Percentiles rank a stretch among this genome's conserved stretches.
These are phyloP conservation scores for Corella eumyota DNA, from an alignment of 23 tunicate genomes.

Conservation along the genomic window DNA sequence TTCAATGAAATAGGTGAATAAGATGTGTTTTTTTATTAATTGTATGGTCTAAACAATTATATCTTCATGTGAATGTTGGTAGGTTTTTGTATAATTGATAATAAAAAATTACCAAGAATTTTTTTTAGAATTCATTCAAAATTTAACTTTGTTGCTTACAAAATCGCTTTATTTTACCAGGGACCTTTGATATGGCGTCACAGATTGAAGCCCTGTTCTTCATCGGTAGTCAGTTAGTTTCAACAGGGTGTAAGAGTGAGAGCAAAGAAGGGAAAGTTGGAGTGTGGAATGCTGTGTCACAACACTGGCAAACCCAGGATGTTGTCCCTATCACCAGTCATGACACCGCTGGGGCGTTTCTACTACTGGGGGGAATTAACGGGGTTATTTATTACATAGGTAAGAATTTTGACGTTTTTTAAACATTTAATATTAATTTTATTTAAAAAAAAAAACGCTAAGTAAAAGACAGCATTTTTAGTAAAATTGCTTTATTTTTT, in stretches of 20 bases:
- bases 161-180: neutral
- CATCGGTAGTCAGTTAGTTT: constrained; percentile 88
- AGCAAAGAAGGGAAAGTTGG: constrained; percentile 73
- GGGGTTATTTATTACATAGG: constrained; percentile 85
- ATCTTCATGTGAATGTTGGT: no score
- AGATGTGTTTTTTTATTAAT: no score
- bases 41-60: no score
- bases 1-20: constrained; percentile 74
- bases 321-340: constrained; percentile 72
- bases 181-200: constrained; percentile 63
- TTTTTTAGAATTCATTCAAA: no score
- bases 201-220: constrained; percentile 64
- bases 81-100: no score
- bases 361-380: constrained; percentile 77
- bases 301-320: constrained; percentile 94
- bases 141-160: neutral
- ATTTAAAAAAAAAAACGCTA: no score
- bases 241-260: constrained; percentile 25
- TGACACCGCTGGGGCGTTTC: constrained; percentile 82
- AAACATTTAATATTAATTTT: neutral
- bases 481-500: neutral
- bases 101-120: neutral
- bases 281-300: constrained; percentile 96
- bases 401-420: constrained; percentile 5
- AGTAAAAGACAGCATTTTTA: no score